phyloP scores from a whole-genome alignment of 2,797 vertebrate species.

The Emydoidea blandingii region DNA sequence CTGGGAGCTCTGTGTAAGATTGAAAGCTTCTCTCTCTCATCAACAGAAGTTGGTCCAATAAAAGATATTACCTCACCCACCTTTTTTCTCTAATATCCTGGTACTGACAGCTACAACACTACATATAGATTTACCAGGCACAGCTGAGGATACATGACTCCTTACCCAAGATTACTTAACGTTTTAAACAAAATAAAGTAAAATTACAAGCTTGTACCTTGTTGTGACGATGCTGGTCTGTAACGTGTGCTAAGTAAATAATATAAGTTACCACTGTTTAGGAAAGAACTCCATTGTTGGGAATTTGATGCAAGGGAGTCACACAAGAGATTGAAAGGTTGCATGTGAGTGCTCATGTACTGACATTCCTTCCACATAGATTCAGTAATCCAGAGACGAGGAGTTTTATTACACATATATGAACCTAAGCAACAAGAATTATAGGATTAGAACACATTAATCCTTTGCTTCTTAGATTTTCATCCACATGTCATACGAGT shows the following conservation, averaged over 20 bases:
- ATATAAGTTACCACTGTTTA: slow-evolving; percentile 34
- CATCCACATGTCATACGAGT: not conserved
- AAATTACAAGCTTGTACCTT: not conserved
- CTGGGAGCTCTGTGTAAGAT: not conserved
- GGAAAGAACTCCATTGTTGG: slow-evolving; percentile 72
- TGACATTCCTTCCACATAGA: slow-evolving; percentile 75
- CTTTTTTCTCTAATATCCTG: not conserved
- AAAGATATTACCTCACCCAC: not conserved
- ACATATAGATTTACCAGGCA: not conserved
- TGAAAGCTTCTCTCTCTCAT: not conserved
- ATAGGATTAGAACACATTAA: no score
- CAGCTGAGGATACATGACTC: not conserved
- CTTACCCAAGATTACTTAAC: not conserved
- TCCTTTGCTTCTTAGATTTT: not conserved
- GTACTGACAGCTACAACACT: not conserved
- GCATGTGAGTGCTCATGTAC: slow-evolving; percentile 58
- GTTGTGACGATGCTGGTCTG: not conserved
- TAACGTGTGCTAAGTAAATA: slow-evolving; percentile 53
- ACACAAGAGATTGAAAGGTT: slow-evolving; percentile 69
- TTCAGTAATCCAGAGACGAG: slow-evolving; percentile 58
- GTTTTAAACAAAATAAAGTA: not conserved
- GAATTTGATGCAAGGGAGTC: slow-evolving; percentile 59
- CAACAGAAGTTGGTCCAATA: not conserved
- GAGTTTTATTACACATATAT: not conserved
- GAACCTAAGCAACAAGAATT: slow-evolving; percentile 1